A percentile compares a stretch with the other conserved stretches of the same genome.
Evolutionary conservation across 1,140 invertebrate species (phyloP).

Genomic region (Pollicipes pollicipes): DNA sequence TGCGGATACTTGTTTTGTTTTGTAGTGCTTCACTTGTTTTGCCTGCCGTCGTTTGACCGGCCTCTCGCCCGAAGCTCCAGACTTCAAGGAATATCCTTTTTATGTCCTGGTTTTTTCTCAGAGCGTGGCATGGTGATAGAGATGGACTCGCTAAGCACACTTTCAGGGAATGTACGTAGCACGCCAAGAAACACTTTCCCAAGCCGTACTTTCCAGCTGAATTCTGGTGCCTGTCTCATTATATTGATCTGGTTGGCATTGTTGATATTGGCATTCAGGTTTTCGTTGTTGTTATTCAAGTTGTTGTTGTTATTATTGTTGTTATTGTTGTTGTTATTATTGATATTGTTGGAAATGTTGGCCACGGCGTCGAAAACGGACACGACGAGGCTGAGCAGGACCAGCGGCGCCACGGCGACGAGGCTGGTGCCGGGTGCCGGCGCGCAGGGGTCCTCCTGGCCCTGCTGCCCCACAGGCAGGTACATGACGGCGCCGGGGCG

Average conservation of each 20-base stretch:
- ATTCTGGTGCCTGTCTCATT: conserved; percentile 8
- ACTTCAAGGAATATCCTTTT: no score
- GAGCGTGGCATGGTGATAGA: no score
- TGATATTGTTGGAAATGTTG: conserved; percentile 15
- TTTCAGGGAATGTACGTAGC: no score
- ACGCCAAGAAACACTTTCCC: neutral
- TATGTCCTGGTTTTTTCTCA: no score
- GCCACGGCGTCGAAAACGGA: conserved; percentile 15
- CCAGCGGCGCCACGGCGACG: conserved; percentile 12
- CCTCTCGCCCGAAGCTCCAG: no score
- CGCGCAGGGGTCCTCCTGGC: conserved; percentile 11
- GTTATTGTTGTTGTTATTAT: conserved; percentile 15
- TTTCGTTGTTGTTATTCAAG: conserved; percentile 14
- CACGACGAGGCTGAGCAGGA: conserved; percentile 13
- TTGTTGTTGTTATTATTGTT: conserved; percentile 16
- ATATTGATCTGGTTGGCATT: conserved; percentile 17
- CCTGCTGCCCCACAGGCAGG: conserved; percentile 10
- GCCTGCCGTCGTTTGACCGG: no score
- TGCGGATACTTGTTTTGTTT: no score
- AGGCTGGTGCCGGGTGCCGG: conserved; percentile 13
- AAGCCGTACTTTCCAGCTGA: neutral
- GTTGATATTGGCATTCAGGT: conserved; percentile 14
- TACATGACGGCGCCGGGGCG: conserved; percentile 11
- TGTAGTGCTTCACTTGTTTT: no score
- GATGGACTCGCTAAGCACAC: no score